Percentiles rank a stretch among this genome's conserved stretches.
These are phyloP conservation scores for Hycleus cichorii DNA, from an alignment of 1,140 invertebrate genomes.

Conservation along the genomic window DNA sequence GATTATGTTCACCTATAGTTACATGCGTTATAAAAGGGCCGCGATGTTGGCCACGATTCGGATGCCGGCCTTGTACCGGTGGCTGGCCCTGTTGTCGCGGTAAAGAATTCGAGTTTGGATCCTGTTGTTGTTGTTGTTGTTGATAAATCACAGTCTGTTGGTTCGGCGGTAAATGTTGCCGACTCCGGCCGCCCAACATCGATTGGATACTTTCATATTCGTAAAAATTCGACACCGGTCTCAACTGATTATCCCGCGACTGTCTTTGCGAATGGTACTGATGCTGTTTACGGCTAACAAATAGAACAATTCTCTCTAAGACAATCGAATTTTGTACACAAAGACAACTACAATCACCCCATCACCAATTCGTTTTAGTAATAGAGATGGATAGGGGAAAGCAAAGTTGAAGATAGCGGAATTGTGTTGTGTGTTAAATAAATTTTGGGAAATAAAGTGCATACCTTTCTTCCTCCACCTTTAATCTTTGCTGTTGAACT, in stretches of 20 bases:
- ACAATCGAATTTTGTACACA: not conserved
- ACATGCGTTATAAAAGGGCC: constrained; percentile 54
- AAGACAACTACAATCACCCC: not conserved
- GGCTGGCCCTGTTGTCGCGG: constrained; percentile 24
- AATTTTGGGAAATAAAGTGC: constrained; percentile 21
- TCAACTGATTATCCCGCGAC: constrained; percentile 51
- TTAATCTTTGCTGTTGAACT: constrained; percentile 61
- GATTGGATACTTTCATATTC: constrained; percentile 73
- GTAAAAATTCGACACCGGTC: constrained; percentile 73
- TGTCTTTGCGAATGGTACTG: constrained; percentile 71
- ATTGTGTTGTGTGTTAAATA: no score
- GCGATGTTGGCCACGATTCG: constrained; percentile 33
- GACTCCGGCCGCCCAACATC: constrained; percentile 34
- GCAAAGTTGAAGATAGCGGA: not conserved
- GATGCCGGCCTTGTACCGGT: constrained; percentile 14
- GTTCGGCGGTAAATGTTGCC: constrained; percentile 1
- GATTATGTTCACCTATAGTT: constrained; percentile 40
- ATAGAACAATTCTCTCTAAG: no score
- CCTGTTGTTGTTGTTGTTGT: constrained; percentile 23
- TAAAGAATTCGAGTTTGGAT: constrained; percentile 35
- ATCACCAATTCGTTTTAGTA: no score
- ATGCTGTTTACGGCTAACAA: constrained; percentile 57
- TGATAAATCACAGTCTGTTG: no score
- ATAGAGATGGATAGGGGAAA: not conserved
- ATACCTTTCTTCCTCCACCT: constrained; percentile 66